Conservation (phyloP, 2,888 invertebrate genomes). For the Parnassius mnemosyne region DNA sequence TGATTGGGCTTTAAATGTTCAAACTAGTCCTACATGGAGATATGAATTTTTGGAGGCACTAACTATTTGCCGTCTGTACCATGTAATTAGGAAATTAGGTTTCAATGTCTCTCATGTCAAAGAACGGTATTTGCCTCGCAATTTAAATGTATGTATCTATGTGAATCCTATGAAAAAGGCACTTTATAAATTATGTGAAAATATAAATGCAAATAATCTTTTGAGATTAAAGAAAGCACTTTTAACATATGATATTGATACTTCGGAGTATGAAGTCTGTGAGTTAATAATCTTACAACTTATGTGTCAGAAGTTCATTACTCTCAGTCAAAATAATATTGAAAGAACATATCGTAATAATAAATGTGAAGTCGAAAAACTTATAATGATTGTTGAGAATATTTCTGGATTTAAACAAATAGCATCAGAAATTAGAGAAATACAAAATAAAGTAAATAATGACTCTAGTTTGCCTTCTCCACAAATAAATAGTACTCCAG, state of each 20-base stretch:
- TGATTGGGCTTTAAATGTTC: constrained; percentile 62
- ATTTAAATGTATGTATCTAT: constrained; percentile 43
- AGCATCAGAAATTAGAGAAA: constrained; percentile 45
- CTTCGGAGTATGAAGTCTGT: constrained; percentile 54
- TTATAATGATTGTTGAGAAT: constrained; percentile 55
- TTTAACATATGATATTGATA: constrained; percentile 51
- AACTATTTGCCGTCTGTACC: constrained; percentile 57
- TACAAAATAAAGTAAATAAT: constrained; percentile 46
- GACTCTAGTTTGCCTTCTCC: constrained; percentile 23
- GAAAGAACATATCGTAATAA: constrained; percentile 32
- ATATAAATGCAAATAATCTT: constrained; percentile 49
- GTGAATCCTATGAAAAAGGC: constrained; percentile 63
- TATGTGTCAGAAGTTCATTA: constrained; percentile 62
- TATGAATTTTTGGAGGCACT: constrained; percentile 70
- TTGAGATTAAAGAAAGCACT: constrained; percentile 56
- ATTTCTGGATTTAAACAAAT: constrained; percentile 47
- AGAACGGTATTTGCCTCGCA: constrained; percentile 51
- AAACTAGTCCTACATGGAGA: constrained; percentile 55
- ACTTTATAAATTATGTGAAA: constrained; percentile 66
- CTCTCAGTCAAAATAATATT: constrained; percentile 34
- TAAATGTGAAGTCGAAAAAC: constrained; percentile 44
- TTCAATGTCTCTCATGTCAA: constrained; percentile 50
- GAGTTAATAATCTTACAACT: constrained; percentile 63
- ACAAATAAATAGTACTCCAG: constrained; percentile 29
- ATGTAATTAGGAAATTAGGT: constrained; percentile 61